These are phyloP conservation scores for Aplysina aerophoba DNA, from an alignment of 37 sponge, comb jelly and placozoan genomes.

Conservation along the genomic window DNA sequence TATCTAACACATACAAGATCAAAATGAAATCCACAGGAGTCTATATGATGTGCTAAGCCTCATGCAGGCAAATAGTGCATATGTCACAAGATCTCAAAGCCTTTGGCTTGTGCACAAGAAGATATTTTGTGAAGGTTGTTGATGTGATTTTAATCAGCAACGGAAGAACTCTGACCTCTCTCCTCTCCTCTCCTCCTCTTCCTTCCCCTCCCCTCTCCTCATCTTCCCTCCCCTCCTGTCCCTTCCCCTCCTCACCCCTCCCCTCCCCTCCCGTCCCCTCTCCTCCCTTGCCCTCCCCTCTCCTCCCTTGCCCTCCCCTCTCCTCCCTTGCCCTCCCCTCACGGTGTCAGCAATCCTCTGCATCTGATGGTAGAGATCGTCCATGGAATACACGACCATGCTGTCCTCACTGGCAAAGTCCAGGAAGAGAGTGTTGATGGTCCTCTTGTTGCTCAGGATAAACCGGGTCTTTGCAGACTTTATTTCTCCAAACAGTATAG, in stretches of 20 bases:
- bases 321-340: background rate
- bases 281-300: background rate
- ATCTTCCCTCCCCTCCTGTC: background rate
- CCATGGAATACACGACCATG: slow-evolving; percentile 58
- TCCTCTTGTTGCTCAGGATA: slow-evolving; percentile 47
- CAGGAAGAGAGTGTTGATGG: slow-evolving; percentile 56
- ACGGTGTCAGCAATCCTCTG: slow-evolving; percentile 24
- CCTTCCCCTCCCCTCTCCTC: background rate
- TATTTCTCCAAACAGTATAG: slow-evolving; percentile 53
- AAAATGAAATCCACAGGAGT: too few relatives aligned
- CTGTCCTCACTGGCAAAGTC: slow-evolving; percentile 34
- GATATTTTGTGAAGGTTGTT: too few relatives aligned
- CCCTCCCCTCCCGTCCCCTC: background rate
- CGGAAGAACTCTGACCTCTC: too few relatives aligned
- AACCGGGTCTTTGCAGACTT: slow-evolving; percentile 66
- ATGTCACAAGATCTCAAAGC: too few relatives aligned
- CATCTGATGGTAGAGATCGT: slow-evolving; percentile 57
- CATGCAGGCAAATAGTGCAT: too few relatives aligned
- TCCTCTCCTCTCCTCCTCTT: too few relatives aligned
- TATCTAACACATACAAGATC: too few relatives aligned
- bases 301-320: background rate
- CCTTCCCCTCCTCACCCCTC: background rate
- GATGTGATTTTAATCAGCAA: too few relatives aligned
- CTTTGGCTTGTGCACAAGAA: too few relatives aligned
- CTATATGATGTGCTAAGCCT: too few relatives aligned